Evolutionary conservation across 2,113 vertebrate species (phyloP), one percentile per base, ranked within the genome.

Genomic region (Trinectes maculatus): DNA sequence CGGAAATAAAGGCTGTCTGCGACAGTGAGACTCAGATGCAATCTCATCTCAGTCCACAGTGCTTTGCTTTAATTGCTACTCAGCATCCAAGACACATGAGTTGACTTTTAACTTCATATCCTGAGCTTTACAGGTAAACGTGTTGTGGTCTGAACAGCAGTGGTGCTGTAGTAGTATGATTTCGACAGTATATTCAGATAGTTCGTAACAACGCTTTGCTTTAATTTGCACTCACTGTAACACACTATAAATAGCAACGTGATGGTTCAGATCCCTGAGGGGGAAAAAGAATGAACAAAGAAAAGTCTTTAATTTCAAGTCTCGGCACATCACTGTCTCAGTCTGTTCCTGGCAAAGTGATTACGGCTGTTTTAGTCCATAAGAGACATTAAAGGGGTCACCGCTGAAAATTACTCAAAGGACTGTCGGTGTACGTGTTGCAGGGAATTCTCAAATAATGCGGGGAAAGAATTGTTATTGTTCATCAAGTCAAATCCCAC

Each of bases 241-340:
- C 8, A 29, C 36, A 36, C 33, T 26, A 51, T 68, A 55, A 73
- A 47, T 46, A 37, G 42, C 55, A 52, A 29, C 21, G 48, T 15
- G 26, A 68, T 46, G 37, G 33, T 11, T 66, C 24, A 39, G 48
- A 56, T 42, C 25, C 18, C n/a, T 24, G n/a, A n/a, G n/a, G n/a
- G n/a, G n/a, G n/a, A 26, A 9, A n/a, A 54, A 36, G 16, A 44
- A 42, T 51, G 10, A 22, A 57, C 22, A 37, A 28, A 53, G 22
- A 65, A 63, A 47, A 37, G 7, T 26, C 18, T 74, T 61, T 70
- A 56, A 67, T 61, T 70, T 90, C 85, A 58, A 77, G 87, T 89
- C 77, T 67, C 46, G 48, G 84, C 81, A 4, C 19, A 81, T 87
- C 85, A 63, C 72, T 5, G 52, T 52, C 61, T 71, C 33, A n/a